Evolutionary conservation across 1,140 invertebrate genomes (phyloP).

Genomic region (Polypedilum pembai): DNA sequence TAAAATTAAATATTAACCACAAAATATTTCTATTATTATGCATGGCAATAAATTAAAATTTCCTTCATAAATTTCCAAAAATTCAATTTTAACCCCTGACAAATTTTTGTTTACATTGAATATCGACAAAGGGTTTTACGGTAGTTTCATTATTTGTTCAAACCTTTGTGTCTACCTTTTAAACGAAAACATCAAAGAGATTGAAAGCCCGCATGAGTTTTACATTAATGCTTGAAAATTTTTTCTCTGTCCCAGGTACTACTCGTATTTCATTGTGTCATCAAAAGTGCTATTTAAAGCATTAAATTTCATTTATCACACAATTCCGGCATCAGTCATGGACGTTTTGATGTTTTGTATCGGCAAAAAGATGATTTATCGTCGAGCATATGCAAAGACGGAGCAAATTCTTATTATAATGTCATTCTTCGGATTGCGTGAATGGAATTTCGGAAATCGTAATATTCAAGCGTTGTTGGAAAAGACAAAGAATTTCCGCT

Average conservation of each 20-base stretch:
- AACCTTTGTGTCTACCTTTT: too few species aligned
- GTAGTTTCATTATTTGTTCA: too few species aligned
- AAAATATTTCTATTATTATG: too few species aligned
- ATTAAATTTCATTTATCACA: conserved; percentile 49
- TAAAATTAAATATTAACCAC: too few species aligned
- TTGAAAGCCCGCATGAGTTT: not conserved
- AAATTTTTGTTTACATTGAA: too few species aligned
- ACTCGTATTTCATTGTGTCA: conserved; percentile 44
- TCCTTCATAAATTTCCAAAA: too few species aligned
- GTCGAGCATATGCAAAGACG: conserved; percentile 38
- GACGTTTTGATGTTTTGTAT: conserved; percentile 48
- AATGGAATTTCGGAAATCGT: conserved; percentile 41
- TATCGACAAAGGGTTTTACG: too few species aligned
- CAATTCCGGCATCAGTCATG: conserved; percentile 52
- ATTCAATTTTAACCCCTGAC: too few species aligned
- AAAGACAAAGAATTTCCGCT: not conserved
- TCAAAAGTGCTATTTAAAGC: conserved; percentile 44
- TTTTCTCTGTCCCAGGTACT: conserved; percentile 37
- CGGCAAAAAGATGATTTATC: conserved; percentile 53
- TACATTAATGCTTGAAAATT: not conserved
- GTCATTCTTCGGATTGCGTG: conserved; percentile 43
- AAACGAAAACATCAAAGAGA: too few species aligned
- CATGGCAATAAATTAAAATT: too few species aligned
- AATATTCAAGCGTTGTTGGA: conserved; percentile 40
- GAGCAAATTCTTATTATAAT: conserved; percentile 43